A percentile compares a stretch with the other conserved stretches of the same genome.
Evolutionary conservation across 1,140 invertebrate genomes (phyloP).

Genomic region (Papilio polyxenes): DNA sequence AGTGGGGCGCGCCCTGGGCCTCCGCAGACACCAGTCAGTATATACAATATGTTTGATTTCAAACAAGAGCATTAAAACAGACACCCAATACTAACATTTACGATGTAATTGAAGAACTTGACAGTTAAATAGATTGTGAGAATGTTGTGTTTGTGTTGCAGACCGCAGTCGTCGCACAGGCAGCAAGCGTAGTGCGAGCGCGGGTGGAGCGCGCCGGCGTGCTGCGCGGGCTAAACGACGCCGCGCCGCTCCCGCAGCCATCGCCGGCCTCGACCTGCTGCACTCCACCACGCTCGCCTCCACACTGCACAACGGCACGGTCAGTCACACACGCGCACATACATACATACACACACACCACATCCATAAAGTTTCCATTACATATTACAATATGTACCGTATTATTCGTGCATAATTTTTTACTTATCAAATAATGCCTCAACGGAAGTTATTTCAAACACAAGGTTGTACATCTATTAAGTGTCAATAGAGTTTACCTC

Average conservation of each 20-base stretch:
- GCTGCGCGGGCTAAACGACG: slow-evolving; percentile 67
- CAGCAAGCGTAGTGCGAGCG: slow-evolving; percentile 72
- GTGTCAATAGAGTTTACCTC: background rate
- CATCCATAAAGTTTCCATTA: background rate
- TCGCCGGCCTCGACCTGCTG: slow-evolving; percentile 92
- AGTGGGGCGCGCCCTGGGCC: slow-evolving; percentile 80
- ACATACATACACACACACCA: background rate
- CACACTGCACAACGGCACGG: slow-evolving; percentile 83
- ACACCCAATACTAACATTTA: no score
- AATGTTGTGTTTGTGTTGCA: slow-evolving; percentile 38
- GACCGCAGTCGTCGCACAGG: slow-evolving; percentile 66
- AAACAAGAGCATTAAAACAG: no score
- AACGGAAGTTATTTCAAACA: slow-evolving; percentile 32
- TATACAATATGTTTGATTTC: background rate
- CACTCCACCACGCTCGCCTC: slow-evolving; percentile 95
- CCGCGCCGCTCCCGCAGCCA: slow-evolving; percentile 76
- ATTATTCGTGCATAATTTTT: slow-evolving; percentile 30
- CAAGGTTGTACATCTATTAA: background rate
- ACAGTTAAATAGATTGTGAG: no score
- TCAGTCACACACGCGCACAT: slow-evolving; percentile 47
- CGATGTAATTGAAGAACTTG: no score
- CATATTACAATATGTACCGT: background rate
- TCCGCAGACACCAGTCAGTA: slow-evolving; percentile 72
- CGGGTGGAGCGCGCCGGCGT: slow-evolving; percentile 71
- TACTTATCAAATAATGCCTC: slow-evolving; percentile 13